Evolutionary conservation across 2,797 vertebrate genomes (phyloP), one percentile per base, ranked within the genome.

Genomic region (Micropoecilia bifurca): DNA sequence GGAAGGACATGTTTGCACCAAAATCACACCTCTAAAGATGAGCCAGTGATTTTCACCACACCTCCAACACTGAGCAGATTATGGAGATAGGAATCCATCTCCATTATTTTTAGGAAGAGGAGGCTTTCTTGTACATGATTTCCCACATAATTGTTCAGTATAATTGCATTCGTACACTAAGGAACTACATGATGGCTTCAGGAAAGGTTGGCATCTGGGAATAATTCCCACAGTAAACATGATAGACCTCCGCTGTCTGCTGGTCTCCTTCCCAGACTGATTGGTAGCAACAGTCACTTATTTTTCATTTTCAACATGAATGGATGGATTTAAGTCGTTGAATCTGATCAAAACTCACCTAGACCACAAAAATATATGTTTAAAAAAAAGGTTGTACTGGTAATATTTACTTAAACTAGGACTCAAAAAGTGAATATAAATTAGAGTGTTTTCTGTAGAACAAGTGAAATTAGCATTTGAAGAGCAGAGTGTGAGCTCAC

Each of bases 401-500:
- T 5, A n/a, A 45, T 41, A 10, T 25, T 68, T 22, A 25, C 20
- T 10, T 39, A 25, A 68, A 41, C 63, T 41, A 41, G 7, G 36
- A 9, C 20, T 68, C 18, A 41, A 50, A 22, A 22, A 50, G 63
- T 68, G 20, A 39, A 39, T 43, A 69, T 13, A n/a, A 13, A 43
- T 25, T 14, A 1, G 22, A 43, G 1, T 1, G 8, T 69, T 43
- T 13, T 69, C 39, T 69, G 25, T n/a, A 69, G 5, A 13, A 43
- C 22, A 69, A 69, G 8, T 12, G 9, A 2, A 43, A 69, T 25
- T 71, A 16, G 41, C 13, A 71, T 46, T 46, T 45, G 25, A 46
- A 45, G 3, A 46, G 68, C 2, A n/a, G 5, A 28, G 41, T 46
- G 25, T 28, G 41, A n/a, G 53, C 92, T 93, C 75, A 98, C 97